These are phyloP conservation scores for Erythrolamprus reginae DNA, from an alignment of 2,113 vertebrate genomes.

Conservation along the genomic window DNA sequence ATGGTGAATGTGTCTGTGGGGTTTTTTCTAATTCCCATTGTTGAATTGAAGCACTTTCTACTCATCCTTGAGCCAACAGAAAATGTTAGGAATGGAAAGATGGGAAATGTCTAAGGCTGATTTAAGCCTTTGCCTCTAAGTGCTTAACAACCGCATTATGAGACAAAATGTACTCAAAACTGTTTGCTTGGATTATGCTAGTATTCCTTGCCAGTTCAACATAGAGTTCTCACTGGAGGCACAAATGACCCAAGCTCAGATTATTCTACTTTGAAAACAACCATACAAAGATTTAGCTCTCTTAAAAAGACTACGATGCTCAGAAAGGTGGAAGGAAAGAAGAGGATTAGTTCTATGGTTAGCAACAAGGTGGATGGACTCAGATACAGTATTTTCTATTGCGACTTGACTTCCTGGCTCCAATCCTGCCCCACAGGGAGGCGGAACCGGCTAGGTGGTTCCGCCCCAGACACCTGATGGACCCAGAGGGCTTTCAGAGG, in stretches of 20 bases:
- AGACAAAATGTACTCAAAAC: conserved; percentile 2
- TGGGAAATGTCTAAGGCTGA: background rate
- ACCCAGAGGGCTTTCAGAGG: too few relatives aligned
- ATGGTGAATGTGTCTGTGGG: background rate
- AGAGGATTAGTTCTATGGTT: background rate
- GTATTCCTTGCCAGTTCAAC: background rate
- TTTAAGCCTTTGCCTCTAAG: background rate
- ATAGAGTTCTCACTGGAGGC: background rate
- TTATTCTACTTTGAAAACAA: background rate
- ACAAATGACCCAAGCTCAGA: background rate
- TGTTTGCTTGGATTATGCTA: conserved; percentile 8
- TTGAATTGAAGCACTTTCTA: background rate
- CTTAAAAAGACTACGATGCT: background rate
- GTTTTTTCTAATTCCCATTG: background rate
- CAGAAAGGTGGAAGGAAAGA: background rate
- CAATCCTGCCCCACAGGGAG: too few relatives aligned
- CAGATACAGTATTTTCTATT: too few relatives aligned
- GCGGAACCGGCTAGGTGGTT: too few relatives aligned
- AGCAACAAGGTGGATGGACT: background rate
- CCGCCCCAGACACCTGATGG: too few relatives aligned
- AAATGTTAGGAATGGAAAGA: background rate
- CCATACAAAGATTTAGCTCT: background rate
- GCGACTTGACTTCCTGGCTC: too few relatives aligned
- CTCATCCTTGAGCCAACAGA: background rate
- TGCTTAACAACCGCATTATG: background rate